Conservation (phyloP, 2,888 invertebrate species). For the Sipha maydis region DNA sequence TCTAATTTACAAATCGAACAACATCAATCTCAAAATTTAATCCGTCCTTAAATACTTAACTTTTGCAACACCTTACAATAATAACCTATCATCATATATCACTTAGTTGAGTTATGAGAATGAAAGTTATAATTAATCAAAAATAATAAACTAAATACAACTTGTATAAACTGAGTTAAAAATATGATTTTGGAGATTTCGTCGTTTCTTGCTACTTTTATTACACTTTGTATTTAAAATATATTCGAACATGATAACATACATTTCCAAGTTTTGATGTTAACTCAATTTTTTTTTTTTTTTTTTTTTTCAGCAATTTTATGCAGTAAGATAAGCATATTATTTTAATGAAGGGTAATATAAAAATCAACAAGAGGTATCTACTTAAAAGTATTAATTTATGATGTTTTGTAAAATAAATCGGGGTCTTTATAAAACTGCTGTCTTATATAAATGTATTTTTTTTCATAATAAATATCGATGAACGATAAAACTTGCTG, state of each 20-base stretch:
- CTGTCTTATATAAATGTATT: no score
- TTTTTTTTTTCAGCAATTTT: background rate
- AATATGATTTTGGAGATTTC: background rate
- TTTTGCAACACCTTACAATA: background rate
- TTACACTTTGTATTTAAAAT: no score
- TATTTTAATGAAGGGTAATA: background rate
- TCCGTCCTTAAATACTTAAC: slow-evolving; percentile 29
- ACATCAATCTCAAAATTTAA: slow-evolving; percentile 48
- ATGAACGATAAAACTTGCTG: no score
- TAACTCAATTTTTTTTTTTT: background rate
- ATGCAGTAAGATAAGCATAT: background rate
- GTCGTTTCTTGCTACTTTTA: no score
- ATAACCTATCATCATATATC: slow-evolving; percentile 16
- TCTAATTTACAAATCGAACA: slow-evolving; percentile 37
- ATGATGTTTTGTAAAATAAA: background rate
- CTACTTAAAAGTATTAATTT: background rate
- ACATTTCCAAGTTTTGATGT: background rate
- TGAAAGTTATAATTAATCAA: slow-evolving; percentile 17
- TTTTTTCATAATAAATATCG: no score
- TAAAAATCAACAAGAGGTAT: background rate
- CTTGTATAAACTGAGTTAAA: background rate
- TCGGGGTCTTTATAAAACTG: background rate
- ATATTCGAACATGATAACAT: background rate
- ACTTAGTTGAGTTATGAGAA: slow-evolving; percentile 6
- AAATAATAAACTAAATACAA: background rate